A percentile compares a stretch with the other conserved stretches of the same genome.
Conservation (phyloP, 92 coral and sea anemone species). For the Epizoanthus fatuus region DNA sequence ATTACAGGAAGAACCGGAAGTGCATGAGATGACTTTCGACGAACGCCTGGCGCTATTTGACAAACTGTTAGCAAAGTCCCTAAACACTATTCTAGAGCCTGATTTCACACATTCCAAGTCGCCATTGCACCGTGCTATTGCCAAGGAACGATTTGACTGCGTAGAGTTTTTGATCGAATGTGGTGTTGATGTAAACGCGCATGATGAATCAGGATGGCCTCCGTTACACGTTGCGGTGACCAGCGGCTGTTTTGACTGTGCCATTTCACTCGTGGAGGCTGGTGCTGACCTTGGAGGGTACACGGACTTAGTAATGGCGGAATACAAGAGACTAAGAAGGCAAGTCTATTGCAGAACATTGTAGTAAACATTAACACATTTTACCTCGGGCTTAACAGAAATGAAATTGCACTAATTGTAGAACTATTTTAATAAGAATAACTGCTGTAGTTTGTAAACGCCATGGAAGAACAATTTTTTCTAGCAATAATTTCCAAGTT, state of each 20-base stretch:
- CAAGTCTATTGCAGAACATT: conserved; percentile 38
- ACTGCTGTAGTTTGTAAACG: background rate
- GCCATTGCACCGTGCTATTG: conserved; percentile 44
- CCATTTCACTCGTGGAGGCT: conserved; percentile 40
- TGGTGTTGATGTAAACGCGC: conserved; percentile 33
- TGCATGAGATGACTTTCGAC: conserved; percentile 2
- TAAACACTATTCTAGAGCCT: conserved; percentile 33
- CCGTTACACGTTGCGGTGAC: conserved; percentile 44
- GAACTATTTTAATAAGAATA: background rate
- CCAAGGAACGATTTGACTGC: conserved; percentile 36
- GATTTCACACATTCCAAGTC: conserved; percentile 42
- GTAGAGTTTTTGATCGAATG: conserved; percentile 44
- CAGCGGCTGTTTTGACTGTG: conserved; percentile 37
- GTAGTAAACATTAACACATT: background rate
- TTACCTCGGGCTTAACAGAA: too few species aligned
- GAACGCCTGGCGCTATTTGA: conserved; percentile 41
- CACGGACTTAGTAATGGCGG: conserved; percentile 33
- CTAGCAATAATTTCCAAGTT: background rate
- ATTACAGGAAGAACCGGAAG: conserved; percentile 37
- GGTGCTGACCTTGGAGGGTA: conserved; percentile 46
- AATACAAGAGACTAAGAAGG: conserved; percentile 32
- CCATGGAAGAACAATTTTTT: background rate
- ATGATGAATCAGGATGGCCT: conserved; percentile 49
- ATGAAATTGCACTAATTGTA: background rate
- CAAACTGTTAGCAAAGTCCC: conserved; percentile 24